phyloP scores from a whole-genome alignment of 2,797 vertebrate genomes.

The Lutjanus argentimaculatus region DNA sequence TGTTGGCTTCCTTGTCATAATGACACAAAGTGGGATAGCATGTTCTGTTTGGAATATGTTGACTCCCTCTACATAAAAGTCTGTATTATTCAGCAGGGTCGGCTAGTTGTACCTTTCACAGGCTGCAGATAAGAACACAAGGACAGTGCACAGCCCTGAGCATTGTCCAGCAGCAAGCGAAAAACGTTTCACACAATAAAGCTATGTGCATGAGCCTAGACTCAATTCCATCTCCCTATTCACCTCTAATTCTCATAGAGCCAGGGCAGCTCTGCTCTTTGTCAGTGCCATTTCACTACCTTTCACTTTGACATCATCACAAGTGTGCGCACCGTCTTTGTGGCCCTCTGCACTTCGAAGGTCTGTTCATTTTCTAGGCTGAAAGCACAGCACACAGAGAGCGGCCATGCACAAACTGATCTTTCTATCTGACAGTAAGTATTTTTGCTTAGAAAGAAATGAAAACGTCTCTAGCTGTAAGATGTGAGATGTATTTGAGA shows the following conservation, averaged over 20 bases:
- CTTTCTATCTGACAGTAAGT: slow-evolving; percentile 21
- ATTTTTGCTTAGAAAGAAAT: slow-evolving; percentile 27
- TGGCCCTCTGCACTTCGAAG: slow-evolving; percentile 67
- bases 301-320: slow-evolving; percentile 70
- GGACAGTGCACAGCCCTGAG: slow-evolving; percentile 65
- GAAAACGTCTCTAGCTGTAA: slow-evolving; percentile 12
- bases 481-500: slow-evolving; percentile 8
- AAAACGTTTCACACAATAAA: slow-evolving; percentile 66
- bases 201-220: slow-evolving; percentile 42
- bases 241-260: slow-evolving; percentile 63
- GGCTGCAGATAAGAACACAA: slow-evolving; percentile 44
- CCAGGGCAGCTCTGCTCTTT: slow-evolving; percentile 76
- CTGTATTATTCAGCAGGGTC: slow-evolving; percentile 33
- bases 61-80: slow-evolving; percentile 17
- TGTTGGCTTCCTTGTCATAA: slow-evolving; percentile 23
- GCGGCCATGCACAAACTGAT: slow-evolving; percentile 29
- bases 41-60: slow-evolving; percentile 12
- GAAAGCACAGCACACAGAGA: slow-evolving; percentile 33
- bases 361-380: slow-evolving; percentile 73
- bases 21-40: slow-evolving; percentile 28
- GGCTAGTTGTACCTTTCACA: slow-evolving; percentile 46
- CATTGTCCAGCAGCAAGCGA: slow-evolving; percentile 53
- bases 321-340: slow-evolving; percentile 45
- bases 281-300: slow-evolving; percentile 70
- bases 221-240: slow-evolving; percentile 66